phyloP scores from a whole-genome alignment of 2,797 vertebrate genomes.

The Periophthalmus magnuspinnatus region DNA sequence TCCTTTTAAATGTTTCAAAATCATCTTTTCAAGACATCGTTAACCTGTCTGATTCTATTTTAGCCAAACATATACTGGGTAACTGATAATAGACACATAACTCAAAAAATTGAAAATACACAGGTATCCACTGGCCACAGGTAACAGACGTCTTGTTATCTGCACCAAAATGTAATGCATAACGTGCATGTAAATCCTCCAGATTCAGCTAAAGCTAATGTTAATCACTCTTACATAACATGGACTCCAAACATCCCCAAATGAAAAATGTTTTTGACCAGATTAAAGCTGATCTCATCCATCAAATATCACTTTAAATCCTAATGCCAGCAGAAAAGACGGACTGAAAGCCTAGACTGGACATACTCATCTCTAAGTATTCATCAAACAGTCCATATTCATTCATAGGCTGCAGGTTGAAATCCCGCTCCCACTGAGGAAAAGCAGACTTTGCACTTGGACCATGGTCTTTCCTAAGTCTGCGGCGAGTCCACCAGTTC shows the following conservation, averaged over 20 bases:
- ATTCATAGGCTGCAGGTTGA: conserved; percentile 91
- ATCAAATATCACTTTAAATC: conserved; percentile 15
- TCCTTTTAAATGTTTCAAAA: too few relatives aligned
- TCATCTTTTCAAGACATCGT: too few relatives aligned
- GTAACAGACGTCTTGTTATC: background rate
- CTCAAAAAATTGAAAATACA: background rate
- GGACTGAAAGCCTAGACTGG: background rate
- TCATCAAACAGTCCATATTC: conserved; percentile 92
- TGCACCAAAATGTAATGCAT: background rate
- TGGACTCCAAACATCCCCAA: conserved; percentile 11
- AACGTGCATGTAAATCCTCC: conserved; percentile 10
- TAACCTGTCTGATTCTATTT: too few relatives aligned
- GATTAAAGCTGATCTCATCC: conserved; percentile 29
- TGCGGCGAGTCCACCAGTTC: conserved; percentile 92
- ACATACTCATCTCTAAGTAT: conserved; percentile 94
- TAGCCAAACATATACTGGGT: too few relatives aligned
- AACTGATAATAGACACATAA: background rate
- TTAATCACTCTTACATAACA: conserved; percentile 36
- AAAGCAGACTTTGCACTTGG: conserved; percentile 80
- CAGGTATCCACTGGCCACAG: background rate
- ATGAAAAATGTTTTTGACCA: conserved; percentile 9
- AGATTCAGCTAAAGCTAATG: conserved; percentile 22
- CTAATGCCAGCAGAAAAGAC: conserved; percentile 1
- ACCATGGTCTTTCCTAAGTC: conserved; percentile 83
- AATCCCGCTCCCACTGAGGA: conserved; percentile 93